Evolutionary conservation across 1,140 invertebrate species (phyloP).

Genomic region (Drosophila mayri): DNA sequence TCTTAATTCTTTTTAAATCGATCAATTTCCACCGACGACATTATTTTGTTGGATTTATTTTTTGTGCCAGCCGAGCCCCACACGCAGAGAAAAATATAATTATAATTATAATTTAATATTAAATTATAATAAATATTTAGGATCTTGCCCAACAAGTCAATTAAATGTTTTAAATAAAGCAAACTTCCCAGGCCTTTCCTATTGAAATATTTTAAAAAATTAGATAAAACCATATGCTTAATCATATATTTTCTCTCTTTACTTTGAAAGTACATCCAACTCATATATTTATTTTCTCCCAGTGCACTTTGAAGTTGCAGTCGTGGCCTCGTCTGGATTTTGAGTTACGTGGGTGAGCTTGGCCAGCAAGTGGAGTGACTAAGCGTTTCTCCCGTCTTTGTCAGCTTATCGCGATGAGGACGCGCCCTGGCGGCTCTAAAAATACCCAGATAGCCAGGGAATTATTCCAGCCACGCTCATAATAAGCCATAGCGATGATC

Average conservation of each 20-base stretch:
- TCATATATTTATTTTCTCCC: background rate
- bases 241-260: background rate
- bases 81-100: background rate
- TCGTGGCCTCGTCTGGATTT: slow-evolving; percentile 57
- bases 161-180: background rate
- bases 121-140: background rate
- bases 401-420: slow-evolving; percentile 69
- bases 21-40: slow-evolving; percentile 81
- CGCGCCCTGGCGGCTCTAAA: slow-evolving; percentile 72
- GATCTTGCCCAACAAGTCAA: background rate
- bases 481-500: slow-evolving; percentile 44
- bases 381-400: slow-evolving; percentile 57
- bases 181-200: background rate
- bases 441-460: slow-evolving; percentile 52
- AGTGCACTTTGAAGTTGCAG: slow-evolving; percentile 52
- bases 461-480: slow-evolving; percentile 14
- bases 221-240: background rate
- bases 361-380: slow-evolving; percentile 80
- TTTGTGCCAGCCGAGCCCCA: slow-evolving; percentile 27
- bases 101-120: no score
- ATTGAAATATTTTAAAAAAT: background rate
- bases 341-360: slow-evolving; percentile 79
- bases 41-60: slow-evolving; percentile 55
- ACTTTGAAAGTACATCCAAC: background rate
- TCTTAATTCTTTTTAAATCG: slow-evolving; percentile 84